Conservation (phyloP, 2,888 invertebrate genomes). For the Ennomos quercinarius region DNA sequence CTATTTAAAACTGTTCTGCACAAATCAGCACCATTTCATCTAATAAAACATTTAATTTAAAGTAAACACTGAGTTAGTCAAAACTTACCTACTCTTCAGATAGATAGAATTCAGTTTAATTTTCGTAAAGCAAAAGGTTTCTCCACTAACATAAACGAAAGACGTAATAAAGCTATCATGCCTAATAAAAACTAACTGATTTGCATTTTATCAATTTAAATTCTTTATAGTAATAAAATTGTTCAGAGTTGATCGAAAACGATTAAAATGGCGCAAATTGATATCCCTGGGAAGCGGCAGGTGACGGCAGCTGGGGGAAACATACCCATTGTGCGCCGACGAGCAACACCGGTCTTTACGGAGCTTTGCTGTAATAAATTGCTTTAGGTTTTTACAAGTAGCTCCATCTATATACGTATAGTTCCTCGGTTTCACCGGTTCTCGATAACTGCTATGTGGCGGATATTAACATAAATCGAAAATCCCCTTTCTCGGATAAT, state of each 20-base stretch:
- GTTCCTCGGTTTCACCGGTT: slow-evolving; percentile 4
- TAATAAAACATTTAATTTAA: slow-evolving; percentile 1
- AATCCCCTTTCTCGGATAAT: too few species aligned
- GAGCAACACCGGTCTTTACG: slow-evolving; percentile 26
- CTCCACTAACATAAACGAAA: slow-evolving; percentile 1
- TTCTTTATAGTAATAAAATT: slow-evolving; percentile 48
- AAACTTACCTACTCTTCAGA: background rate
- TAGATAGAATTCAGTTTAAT: background rate
- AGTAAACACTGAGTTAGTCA: slow-evolving; percentile 14
- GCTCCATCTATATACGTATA: slow-evolving; percentile 16
- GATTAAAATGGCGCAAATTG: slow-evolving; percentile 73
- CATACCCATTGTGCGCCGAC: slow-evolving; percentile 33
- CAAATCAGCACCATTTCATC: too few species aligned
- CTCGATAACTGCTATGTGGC: slow-evolving; percentile 10
- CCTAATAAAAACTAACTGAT: slow-evolving; percentile 29
- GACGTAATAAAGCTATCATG: slow-evolving; percentile 8
- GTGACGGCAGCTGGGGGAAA: slow-evolving; percentile 53
- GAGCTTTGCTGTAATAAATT: slow-evolving; percentile 33
- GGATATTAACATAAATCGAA: too few species aligned
- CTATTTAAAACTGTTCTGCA: too few species aligned
- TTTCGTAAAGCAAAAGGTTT: slow-evolving; percentile 4
- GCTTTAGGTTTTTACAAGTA: slow-evolving; percentile 37
- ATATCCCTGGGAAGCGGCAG: slow-evolving; percentile 72
- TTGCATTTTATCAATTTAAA: slow-evolving; percentile 52
- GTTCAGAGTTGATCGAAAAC: slow-evolving; percentile 59